A percentile compares a stretch with the other conserved stretches of the same genome.
Conservation (phyloP, 2,113 vertebrate species). For the Pelodiscus sinensis region DNA sequence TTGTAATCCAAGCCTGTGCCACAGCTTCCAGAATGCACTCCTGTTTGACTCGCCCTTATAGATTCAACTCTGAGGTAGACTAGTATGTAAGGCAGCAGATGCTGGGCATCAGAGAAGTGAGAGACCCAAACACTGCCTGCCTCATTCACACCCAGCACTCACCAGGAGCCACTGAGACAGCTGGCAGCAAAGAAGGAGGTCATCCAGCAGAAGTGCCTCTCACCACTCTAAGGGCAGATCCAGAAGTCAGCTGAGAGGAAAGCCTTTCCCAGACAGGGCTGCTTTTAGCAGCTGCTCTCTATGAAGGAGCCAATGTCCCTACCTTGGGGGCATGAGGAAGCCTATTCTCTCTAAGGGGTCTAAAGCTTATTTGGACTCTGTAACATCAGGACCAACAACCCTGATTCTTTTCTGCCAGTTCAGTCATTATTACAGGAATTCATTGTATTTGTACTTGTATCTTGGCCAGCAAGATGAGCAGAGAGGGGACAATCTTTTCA, state of each 20-base stretch:
- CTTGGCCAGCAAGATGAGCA: neutral
- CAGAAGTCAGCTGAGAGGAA: conserved; percentile 45
- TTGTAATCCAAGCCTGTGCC: neutral
- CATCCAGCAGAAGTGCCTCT: conserved; percentile 14
- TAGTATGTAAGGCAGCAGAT: neutral
- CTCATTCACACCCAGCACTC: neutral
- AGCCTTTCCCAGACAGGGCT: conserved; percentile 24
- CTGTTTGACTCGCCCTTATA: neutral
- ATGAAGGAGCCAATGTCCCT: neutral
- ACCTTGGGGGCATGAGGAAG: neutral
- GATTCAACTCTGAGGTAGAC: neutral
- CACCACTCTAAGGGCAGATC: conserved; percentile 15
- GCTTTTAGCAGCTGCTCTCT: neutral
- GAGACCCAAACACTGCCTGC: neutral
- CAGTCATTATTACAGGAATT: neutral
- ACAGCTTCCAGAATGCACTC: neutral
- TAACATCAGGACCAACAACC: neutral
- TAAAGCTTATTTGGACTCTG: neutral
- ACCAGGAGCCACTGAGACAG: conserved; percentile 1
- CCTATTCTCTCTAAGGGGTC: neutral
- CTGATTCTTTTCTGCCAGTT: accelerated
- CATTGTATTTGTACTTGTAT: neutral
- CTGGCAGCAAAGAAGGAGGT: neutral
- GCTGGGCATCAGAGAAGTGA: neutral
- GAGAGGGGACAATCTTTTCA: neutral